Evolutionary conservation across 2,888 invertebrate species (phyloP).

Genomic region (Rhogogaster chlorosoma): DNA sequence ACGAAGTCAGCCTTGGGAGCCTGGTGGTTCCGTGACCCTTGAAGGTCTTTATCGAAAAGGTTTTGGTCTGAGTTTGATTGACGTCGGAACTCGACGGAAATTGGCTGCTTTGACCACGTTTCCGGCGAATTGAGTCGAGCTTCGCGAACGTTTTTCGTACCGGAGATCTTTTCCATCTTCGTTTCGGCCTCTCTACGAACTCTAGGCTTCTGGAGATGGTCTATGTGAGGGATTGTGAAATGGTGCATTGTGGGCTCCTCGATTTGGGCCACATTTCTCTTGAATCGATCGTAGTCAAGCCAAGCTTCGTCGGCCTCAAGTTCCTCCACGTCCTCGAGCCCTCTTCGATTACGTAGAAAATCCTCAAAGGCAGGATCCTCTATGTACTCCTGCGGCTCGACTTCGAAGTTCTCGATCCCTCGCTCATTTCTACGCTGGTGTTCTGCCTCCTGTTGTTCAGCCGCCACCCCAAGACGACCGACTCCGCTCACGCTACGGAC

Average conservation of each 20-base stretch:
- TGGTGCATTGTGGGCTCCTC: conserved; percentile 34
- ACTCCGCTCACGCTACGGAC: conserved; percentile 67
- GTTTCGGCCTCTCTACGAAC: conserved; percentile 58
- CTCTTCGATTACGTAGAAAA: conserved; percentile 47
- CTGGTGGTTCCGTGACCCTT: conserved; percentile 59
- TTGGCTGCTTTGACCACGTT: conserved; percentile 71
- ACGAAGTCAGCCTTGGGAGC: conserved; percentile 71
- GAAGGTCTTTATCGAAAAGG: conserved; percentile 47
- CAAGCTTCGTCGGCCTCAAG: conserved; percentile 50
- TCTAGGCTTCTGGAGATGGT: conserved; percentile 31
- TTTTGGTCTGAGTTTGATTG: conserved; percentile 65
- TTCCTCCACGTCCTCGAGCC: conserved; percentile 58
- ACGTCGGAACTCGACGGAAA: conserved; percentile 71
- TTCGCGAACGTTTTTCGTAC: conserved; percentile 67
- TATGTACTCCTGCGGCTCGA: conserved; percentile 50
- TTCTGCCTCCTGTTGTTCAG: conserved; percentile 39
- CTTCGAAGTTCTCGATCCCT: conserved; percentile 57
- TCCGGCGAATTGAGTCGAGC: conserved; percentile 68
- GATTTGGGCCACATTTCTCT: conserved; percentile 10
- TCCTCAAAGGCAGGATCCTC: conserved; percentile 56
- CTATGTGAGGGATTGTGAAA: conserved; percentile 32
- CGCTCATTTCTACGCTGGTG: conserved; percentile 42
- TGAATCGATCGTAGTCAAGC: conserved; percentile 16
- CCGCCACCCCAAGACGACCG: conserved; percentile 58
- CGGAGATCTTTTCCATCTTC: conserved; percentile 69